phyloP scores from a whole-genome alignment of 2,888 invertebrate species.

The Plusia festucae region DNA sequence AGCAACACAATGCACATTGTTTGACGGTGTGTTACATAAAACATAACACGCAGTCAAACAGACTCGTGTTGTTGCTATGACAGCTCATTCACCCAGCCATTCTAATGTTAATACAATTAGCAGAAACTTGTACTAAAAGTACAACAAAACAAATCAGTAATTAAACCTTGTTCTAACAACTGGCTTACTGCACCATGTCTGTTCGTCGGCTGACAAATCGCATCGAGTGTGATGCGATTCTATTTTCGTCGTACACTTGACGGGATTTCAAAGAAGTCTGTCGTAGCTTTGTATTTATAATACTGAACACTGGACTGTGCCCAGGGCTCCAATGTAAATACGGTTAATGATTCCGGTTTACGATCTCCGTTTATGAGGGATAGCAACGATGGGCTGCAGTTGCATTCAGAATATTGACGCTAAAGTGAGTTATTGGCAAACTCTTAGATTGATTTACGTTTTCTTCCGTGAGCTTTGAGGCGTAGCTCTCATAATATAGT shows the following conservation, averaged over 20 bases:
- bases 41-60: conserved; percentile 1
- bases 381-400: background rate
- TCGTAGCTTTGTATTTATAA: conserved; percentile 64
- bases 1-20: background rate
- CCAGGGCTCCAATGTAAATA: conserved; percentile 50
- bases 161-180: conserved; percentile 5
- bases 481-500: background rate
- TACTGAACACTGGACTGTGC: conserved; percentile 27
- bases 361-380: conserved; percentile 14
- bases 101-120: background rate
- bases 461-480: background rate
- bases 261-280: conserved; percentile 63
- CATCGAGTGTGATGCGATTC: conserved; percentile 54
- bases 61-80: background rate
- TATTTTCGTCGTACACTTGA: conserved; percentile 64
- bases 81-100: background rate
- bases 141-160: background rate
- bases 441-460: conserved; percentile 5
- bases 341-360: conserved; percentile 37
- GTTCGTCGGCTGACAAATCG: conserved; percentile 29
- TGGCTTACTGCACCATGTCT: conserved; percentile 37
- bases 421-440: background rate
- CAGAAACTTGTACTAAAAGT: background rate
- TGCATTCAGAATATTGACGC: background rate
- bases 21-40: conserved; percentile 1